Base-by-base conservation (phyloP, 2,888 invertebrate genomes). In the Psococerastis gibbosa region DNA sequence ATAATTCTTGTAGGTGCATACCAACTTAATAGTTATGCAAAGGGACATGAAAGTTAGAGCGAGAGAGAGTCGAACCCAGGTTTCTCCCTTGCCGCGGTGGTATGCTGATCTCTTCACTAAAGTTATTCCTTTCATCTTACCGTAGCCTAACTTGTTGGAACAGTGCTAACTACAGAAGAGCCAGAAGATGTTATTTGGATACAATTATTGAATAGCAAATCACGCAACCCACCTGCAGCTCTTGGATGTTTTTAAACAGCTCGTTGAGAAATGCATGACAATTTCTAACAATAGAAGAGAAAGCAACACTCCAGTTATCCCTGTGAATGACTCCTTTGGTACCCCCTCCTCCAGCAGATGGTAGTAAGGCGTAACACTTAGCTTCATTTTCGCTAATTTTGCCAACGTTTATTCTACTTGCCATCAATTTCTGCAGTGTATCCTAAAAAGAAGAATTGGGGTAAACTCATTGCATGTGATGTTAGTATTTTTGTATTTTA, bases 311-410 rank as follows among this genome's bases (percentile, higher is more conserved):
- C 38, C 38, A 38, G 38, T 18, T 38, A 4, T 9, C 5, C 4
- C 20, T 5, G 22, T 38, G 20, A 38, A 13, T 20, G 4, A 17
- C 6, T 6, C 38, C 38, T 6, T 22, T 22, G 22, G 13, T 13
- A 18, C 38, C 38, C 4, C 38, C 38, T 4, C 38, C 38, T 5
- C 38, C 20, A 38, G 20, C 5, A 5, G 38, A 38, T 18, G 38
- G 38, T 11, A 38, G 5, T 20, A 38, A 20, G 4, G 38, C 38
- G 20, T 18, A 38, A 11, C 38, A 38, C 4, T 20, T 3, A 38
- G 38, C 38, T 20, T 20, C 22, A 38, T 6, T 18, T 5, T 5
- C 8, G 15, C 13, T 20, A 20, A 38, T 18, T 38, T 15, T 15
- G n/a, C 6, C 38, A 15, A 20, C 22, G 15, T 20, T 20, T 9